A percentile compares a stretch with the other conserved stretches of the same genome.
phyloP scores from a whole-genome alignment of 1,140 invertebrate genomes.

The Onthophagus taurus region DNA sequence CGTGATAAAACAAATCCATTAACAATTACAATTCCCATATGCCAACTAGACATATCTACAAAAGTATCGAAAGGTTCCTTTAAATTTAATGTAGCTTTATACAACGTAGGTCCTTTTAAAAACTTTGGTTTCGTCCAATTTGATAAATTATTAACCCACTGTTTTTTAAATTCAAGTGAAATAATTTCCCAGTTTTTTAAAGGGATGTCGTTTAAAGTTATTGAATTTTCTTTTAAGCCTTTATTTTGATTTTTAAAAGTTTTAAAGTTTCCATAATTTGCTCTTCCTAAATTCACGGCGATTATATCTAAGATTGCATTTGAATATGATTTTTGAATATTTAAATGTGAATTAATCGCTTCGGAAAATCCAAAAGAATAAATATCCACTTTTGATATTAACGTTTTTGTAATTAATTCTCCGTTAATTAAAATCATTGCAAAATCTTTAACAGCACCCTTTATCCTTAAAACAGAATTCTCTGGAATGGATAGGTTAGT shows the following conservation, averaged over 20 bases:
- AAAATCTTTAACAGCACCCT: constrained; percentile 43
- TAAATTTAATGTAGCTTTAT: constrained; percentile 23
- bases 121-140: constrained; percentile 9
- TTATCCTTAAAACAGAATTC: constrained; percentile 35
- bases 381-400: not conserved
- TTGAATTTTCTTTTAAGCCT: constrained; percentile 39
- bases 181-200: constrained; percentile 41
- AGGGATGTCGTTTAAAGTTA: constrained; percentile 37
- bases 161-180: constrained; percentile 42
- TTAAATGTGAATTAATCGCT: constrained; percentile 29
- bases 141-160: constrained; percentile 30
- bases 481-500: constrained; percentile 22
- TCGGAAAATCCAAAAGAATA: constrained; percentile 41
- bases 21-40: constrained; percentile 49
- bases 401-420: constrained; percentile 29
- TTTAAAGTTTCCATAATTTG: constrained; percentile 41
- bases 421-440: constrained; percentile 43
- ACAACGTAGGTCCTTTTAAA: constrained; percentile 22
- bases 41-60: constrained; percentile 40
- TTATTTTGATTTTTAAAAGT: constrained; percentile 41
- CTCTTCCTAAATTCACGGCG: constrained; percentile 50
- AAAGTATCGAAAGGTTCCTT: constrained; percentile 28
- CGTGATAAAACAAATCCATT: constrained; percentile 56
- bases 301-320: constrained; percentile 43
- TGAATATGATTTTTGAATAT: constrained; percentile 17